Base-by-base conservation (phyloP, 2,888 invertebrate species). In the Mythimna pallens region DNA sequence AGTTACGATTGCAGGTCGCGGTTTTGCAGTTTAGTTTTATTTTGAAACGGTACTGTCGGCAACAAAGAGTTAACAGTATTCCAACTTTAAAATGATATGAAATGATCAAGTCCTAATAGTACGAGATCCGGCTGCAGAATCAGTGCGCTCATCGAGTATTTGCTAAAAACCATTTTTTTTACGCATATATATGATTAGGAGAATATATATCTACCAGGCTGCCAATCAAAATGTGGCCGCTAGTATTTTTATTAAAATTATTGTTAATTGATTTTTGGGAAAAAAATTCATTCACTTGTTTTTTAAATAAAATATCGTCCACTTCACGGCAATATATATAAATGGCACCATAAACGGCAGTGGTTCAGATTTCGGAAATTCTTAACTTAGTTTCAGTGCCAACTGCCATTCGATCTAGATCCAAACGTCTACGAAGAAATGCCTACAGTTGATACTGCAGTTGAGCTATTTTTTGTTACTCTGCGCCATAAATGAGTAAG, bases 331-430 rank as follows among this genome's bases (percentile, higher is more conserved):
- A n/a, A n/a, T n/a, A n/a, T n/a, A n/a, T n/a, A n/a, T n/a, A n/a
- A n/a, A n/a, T n/a, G n/a, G n/a, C 12, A 12, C 34, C 12, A 50
- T 50, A 65, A 36, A 55, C 17, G 34, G n/a, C 14, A 34, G n/a
- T 36, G 47, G 36, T 73, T 64, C n/a, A 70, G 55, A 70, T 36
- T 57, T 57, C 47, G 47, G 70, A 55, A 65, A 72, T 72, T 54
- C 34, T 25, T 72, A 54, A 34, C 34, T 54, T 62, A 34, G 34
- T 43, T 72, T 54, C 22, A 34, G 62, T 73, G 43, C 62, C 43
- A 55, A 54, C 43, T 63, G 65, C 47, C 12, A 57, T 40, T 25
- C 55, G 30, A 8, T 69, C 14, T 55, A 43, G 55, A 69, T 57
- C 14, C 47, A 70, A 70, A 70, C 14, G 14, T 14, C 34, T 30